phyloP scores from a whole-genome alignment of 2,113 vertebrate genomes.

The Gadus macrocephalus region DNA sequence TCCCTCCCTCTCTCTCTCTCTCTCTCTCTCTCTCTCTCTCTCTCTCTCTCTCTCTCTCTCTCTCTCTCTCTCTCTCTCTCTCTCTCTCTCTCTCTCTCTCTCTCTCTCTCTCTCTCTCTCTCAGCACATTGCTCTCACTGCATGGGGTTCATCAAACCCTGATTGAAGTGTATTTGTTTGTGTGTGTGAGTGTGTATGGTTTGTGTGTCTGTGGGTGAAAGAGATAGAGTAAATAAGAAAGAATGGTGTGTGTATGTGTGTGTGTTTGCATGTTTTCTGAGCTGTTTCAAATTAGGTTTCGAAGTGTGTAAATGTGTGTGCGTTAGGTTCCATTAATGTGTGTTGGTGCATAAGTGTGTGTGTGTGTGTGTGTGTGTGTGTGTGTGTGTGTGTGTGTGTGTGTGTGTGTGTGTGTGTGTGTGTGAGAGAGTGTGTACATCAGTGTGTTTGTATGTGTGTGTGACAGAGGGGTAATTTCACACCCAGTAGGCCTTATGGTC shows the following conservation, averaged over 20 bases:
- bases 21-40: not conserved
- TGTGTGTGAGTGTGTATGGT: slow-evolving; percentile 6
- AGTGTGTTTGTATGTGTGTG: not conserved
- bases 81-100: not conserved
- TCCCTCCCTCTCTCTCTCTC: not conserved
- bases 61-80: slow-evolving; percentile 2
- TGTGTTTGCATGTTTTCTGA: not conserved
- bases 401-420: slow-evolving; percentile 26
- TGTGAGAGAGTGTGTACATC: slow-evolving; percentile 19
- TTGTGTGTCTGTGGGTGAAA: slow-evolving; percentile 5
- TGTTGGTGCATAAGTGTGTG: slow-evolving; percentile 1
- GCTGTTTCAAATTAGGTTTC: slow-evolving; percentile 25
- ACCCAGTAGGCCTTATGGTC: slow-evolving; percentile 37
- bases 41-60: not conserved
- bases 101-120: not conserved
- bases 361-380: slow-evolving; percentile 30
- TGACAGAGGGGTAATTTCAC: slow-evolving; percentile 38
- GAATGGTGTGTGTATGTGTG: not conserved
- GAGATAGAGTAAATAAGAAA: too few species aligned
- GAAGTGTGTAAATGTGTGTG: slow-evolving; percentile 31
- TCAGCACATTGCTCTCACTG: slow-evolving; percentile 37
- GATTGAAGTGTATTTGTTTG: slow-evolving; percentile 30
- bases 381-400: not conserved
- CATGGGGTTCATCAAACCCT: slow-evolving; percentile 44
- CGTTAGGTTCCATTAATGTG: not conserved